Base-by-base conservation (phyloP, 1,140 invertebrate species). In the Pissodes strobi region DNA sequence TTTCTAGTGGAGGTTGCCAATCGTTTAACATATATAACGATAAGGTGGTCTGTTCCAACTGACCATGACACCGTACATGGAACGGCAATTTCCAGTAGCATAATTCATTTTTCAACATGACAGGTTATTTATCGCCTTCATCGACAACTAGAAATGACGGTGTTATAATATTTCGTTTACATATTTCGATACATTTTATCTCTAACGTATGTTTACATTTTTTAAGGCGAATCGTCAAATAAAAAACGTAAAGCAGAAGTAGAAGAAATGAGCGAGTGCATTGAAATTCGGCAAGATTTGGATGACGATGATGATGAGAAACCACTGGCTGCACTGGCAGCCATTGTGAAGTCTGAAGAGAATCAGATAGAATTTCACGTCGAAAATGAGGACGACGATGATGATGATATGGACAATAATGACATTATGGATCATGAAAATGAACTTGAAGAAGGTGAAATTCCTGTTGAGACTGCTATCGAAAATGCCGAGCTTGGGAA, bases 221-320 rank as follows among this genome's bases (percentile, higher is more conserved):
- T n/a, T 41, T 9, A 41, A 41, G 5, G 39, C 9, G 9, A n/a
- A 41, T 8, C 15, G 5, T 6, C 5, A 41, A 4, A 9, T 9
- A 37, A 15, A 19, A 52, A 30, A 30, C 49, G 1, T 5, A 9
- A 43, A 49, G 46, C 12, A 21, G 10, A 12, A 25, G 22, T 18
- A 25, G 30, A 55, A 19, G 9, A 23, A 22, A n/a, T n/a, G n/a
- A n/a, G n/a, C n/a, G 46, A 61, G 15, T 55, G 60, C 17, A 55
- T 53, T 45, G 49, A 63, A 52, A 55, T 63, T 6, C 51, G n/a
- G 8, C 49, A 55, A 55, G 48, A 63, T 37, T 17, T n/a, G 9
- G 57, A 63, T 10, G 49, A 63, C 25, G 48, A 64, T 9, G 61
- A 68, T 19, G 66, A 68, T 49, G 61, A 63, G 38, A 66, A 60